Conservation (phyloP, 2,888 invertebrate genomes). For the Sipha maydis region DNA sequence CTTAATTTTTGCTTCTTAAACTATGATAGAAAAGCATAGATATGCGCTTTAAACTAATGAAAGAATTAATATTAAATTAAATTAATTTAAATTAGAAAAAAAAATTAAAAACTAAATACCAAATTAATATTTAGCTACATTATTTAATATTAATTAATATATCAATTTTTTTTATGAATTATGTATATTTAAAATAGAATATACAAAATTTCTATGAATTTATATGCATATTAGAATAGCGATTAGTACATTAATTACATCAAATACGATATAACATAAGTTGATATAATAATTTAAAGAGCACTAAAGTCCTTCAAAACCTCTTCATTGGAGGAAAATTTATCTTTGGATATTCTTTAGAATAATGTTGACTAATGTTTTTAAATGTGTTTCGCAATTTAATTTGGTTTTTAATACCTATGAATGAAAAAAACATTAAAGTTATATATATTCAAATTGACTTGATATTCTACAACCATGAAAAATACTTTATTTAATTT, state of each 20-base stretch:
- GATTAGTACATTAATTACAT: neutral
- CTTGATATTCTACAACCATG: neutral
- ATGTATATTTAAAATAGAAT: too few species aligned
- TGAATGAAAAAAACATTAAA: neutral
- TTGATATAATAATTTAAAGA: neutral
- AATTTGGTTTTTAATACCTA: neutral
- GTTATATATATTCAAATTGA: neutral
- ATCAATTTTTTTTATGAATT: too few species aligned
- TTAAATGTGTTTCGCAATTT: constrained; percentile 3
- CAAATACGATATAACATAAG: neutral
- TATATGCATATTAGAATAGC: neutral
- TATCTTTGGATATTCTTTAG: neutral
- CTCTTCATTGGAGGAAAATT: neutral
- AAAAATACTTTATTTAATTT: too few species aligned
- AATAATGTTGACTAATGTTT: neutral
- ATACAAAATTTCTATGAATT: too few species aligned
- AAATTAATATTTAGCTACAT: too few species aligned
- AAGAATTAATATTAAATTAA: too few species aligned
- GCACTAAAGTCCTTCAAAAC: neutral
- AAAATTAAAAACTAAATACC: too few species aligned
- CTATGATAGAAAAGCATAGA: too few species aligned
- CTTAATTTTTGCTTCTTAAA: too few species aligned
- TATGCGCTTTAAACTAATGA: too few species aligned
- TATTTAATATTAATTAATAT: too few species aligned
- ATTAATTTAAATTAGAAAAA: too few species aligned